These are phyloP conservation scores for Bufotes viridis DNA, from an alignment of 2,797 vertebrate species.

Conservation along the genomic window DNA sequence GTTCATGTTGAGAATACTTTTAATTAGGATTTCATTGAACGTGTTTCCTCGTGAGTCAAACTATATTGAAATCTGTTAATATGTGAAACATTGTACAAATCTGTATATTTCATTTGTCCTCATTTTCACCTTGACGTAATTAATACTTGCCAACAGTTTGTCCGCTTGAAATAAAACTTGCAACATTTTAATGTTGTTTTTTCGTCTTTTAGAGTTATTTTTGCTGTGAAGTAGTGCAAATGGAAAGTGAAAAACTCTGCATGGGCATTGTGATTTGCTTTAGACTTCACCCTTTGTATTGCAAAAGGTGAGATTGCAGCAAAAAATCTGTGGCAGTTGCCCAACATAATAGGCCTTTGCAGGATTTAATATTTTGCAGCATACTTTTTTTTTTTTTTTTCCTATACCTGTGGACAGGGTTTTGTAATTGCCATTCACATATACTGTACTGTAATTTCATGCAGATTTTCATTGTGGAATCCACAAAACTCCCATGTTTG, in stretches of 20 bases:
- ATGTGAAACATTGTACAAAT: slow-evolving; percentile 42
- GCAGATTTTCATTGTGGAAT: too few species aligned
- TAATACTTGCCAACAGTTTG: slow-evolving; percentile 40
- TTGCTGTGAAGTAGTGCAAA: not conserved
- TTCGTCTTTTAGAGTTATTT: not conserved
- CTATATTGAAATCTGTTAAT: not conserved
- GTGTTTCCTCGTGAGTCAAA: slow-evolving; percentile 15
- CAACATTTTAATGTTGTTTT: slow-evolving; percentile 13
- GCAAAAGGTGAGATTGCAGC: too few species aligned
- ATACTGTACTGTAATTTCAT: too few species aligned
- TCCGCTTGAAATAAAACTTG: slow-evolving; percentile 56
- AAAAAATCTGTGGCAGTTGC: too few species aligned
- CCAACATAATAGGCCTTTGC: too few species aligned
- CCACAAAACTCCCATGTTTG: too few species aligned
- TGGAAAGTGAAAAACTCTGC: not conserved
- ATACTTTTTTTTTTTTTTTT: too few species aligned
- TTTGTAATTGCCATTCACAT: too few species aligned
- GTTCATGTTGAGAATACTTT: not conserved
- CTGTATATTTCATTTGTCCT: slow-evolving; percentile 42
- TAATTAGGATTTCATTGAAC: not conserved
- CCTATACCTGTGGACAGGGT: too few species aligned
- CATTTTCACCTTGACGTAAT: slow-evolving; percentile 1
- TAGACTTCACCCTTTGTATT: too few species aligned
- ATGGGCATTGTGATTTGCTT: too few species aligned
- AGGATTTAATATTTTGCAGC: too few species aligned